These are phyloP conservation scores for Hydractinia symbiolongicarpus DNA, from an alignment of 30 jellyfish, hydroid and myxozoan species.

Conservation along the genomic window DNA sequence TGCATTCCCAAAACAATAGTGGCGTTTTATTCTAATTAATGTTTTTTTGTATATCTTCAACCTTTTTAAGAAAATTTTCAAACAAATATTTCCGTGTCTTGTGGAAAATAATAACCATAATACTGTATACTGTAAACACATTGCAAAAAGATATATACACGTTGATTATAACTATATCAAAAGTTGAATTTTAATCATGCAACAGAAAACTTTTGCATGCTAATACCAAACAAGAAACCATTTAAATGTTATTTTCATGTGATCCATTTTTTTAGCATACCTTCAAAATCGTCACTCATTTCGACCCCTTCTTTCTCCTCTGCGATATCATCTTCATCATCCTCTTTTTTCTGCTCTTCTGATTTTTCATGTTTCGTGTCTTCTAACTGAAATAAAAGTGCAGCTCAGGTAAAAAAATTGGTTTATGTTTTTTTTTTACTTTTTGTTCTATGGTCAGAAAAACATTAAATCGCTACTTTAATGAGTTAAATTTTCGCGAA, in stretches of 20 bases:
- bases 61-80: not conserved
- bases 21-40: too few relatives aligned
- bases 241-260: too few relatives aligned
- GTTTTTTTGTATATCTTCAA: too few relatives aligned
- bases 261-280: not conserved
- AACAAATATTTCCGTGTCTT: not conserved
- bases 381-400: slow-evolving; percentile 34
- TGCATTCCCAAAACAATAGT: too few relatives aligned
- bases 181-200: not conserved
- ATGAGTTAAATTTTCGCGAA: too few relatives aligned
- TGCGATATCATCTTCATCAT: slow-evolving; percentile 46
- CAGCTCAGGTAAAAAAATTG: not conserved
- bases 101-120: not conserved
- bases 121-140: not conserved
- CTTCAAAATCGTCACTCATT: slow-evolving; percentile 94
- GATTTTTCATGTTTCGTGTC: slow-evolving; percentile 78
- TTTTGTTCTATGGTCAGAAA: not conserved
- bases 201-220: too few relatives aligned
- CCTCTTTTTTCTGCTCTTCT: slow-evolving; percentile 46
- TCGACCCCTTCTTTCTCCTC: slow-evolving; percentile 95
- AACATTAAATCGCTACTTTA: not conserved
- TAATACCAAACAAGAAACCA: too few relatives aligned
- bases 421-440: not conserved
- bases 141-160: not conserved
- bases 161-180: not conserved